These are phyloP conservation scores for Pitta sordida DNA, from an alignment of 2,113 vertebrate species.

Conservation along the genomic window DNA sequence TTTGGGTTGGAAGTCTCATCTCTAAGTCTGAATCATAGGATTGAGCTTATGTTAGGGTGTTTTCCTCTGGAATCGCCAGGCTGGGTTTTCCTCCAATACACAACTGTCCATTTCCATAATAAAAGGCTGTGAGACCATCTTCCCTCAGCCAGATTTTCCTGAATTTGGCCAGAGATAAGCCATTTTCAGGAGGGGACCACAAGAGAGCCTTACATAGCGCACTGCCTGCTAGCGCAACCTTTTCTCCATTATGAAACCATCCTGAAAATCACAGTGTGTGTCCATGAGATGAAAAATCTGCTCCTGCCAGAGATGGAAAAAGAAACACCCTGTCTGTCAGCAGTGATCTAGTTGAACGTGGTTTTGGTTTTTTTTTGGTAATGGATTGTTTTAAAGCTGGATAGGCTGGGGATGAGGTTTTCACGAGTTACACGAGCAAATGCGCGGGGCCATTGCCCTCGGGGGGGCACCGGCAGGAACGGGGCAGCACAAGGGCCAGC, in stretches of 20 bases:
- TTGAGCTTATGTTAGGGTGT: neutral
- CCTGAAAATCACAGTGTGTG: neutral
- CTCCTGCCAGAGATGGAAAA: neutral
- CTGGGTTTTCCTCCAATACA: neutral
- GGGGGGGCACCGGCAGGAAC: neutral
- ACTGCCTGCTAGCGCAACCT: neutral
- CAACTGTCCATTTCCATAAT: neutral
- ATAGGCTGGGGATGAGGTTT: neutral
- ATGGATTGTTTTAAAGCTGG: neutral
- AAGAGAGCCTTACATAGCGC: neutral
- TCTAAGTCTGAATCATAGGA: neutral
- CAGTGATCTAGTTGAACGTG: neutral
- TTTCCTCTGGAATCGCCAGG: neutral
- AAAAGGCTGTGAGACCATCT: neutral
- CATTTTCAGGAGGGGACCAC: neutral
- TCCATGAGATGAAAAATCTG: neutral
- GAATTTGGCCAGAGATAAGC: neutral
- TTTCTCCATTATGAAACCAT: neutral
- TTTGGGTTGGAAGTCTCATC: neutral
- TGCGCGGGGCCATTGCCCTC: rapidly evolving
- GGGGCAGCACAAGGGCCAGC: neutral
- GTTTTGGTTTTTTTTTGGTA: neutral
- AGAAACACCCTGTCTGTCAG: neutral
- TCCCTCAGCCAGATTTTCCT: neutral
- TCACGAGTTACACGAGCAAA: rapidly evolving